These are phyloP conservation scores for Ivindomyrus marchei DNA, from an alignment of 2,113 vertebrate species.

Conservation along the genomic window DNA sequence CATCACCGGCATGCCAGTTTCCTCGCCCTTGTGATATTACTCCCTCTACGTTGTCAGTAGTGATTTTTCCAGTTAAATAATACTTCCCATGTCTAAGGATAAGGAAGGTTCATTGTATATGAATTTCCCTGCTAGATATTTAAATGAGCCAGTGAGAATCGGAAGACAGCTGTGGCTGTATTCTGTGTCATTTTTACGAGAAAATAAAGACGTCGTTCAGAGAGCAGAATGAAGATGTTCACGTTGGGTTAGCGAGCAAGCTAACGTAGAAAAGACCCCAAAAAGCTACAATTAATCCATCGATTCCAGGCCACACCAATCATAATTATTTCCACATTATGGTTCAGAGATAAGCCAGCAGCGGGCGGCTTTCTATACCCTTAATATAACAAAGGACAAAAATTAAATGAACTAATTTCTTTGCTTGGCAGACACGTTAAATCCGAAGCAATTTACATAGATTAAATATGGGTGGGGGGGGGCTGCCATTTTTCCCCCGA, in stretches of 20 bases:
- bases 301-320: not conserved
- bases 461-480: not conserved
- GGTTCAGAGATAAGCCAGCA: not conserved
- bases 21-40: not conserved
- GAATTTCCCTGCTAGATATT: not conserved
- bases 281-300: not conserved
- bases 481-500: not conserved
- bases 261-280: not conserved
- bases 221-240: not conserved
- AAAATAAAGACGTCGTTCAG: not conserved
- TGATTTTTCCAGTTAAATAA: not conserved
- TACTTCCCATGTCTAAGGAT: not conserved
- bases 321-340: conserved; percentile 2
- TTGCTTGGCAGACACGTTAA: not conserved
- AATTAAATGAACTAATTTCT: conserved; percentile 8
- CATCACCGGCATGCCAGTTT: not conserved
- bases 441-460: not conserved
- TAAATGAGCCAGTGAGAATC: not conserved
- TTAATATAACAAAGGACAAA: not conserved
- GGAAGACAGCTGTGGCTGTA: not conserved
- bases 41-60: not conserved
- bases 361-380: not conserved
- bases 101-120: not conserved
- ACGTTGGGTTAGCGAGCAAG: not conserved
- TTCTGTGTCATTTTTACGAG: not conserved